Evolutionary conservation across 2,888 invertebrate genomes (phyloP).

Genomic region (Carabus problematicus): DNA sequence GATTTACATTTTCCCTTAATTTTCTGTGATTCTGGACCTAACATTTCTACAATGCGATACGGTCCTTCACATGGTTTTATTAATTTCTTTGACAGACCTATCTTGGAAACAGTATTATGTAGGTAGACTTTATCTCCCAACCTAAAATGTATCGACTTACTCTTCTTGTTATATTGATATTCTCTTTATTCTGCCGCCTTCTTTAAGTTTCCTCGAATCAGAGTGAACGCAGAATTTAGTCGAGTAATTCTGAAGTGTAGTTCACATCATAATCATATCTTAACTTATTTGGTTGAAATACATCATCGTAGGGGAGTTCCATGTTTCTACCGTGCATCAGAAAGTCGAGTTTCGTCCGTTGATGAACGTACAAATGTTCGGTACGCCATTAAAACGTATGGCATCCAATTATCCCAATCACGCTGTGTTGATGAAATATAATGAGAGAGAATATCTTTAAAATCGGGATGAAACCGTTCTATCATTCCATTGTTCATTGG

Average conservation of each 20-base stretch:
- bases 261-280: conserved; percentile 16
- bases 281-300: neutral
- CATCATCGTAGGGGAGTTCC: conserved; percentile 18
- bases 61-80: neutral
- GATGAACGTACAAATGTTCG: neutral
- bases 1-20: no score
- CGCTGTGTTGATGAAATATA: conserved; percentile 2
- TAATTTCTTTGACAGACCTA: neutral
- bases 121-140: conserved; percentile 22
- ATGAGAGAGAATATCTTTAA: conserved; percentile 26
- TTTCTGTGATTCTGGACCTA: no score
- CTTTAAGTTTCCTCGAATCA: conserved; percentile 3
- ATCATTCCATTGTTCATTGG: neutral
- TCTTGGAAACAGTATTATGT: conserved; percentile 1
- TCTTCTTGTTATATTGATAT: conserved; percentile 21
- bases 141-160: neutral
- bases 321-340: conserved; percentile 19
- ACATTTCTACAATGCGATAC: no score
- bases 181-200: conserved; percentile 9
- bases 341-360: conserved; percentile 13
- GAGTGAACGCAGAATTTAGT: neutral
- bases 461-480: conserved; percentile 9
- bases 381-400: conserved; percentile 4
- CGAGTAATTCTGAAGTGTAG: conserved; percentile 11
- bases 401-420: conserved; percentile 14